Base-by-base conservation (phyloP, 1,140 invertebrate genomes). In the Pseudomyrmex gracilis region DNA sequence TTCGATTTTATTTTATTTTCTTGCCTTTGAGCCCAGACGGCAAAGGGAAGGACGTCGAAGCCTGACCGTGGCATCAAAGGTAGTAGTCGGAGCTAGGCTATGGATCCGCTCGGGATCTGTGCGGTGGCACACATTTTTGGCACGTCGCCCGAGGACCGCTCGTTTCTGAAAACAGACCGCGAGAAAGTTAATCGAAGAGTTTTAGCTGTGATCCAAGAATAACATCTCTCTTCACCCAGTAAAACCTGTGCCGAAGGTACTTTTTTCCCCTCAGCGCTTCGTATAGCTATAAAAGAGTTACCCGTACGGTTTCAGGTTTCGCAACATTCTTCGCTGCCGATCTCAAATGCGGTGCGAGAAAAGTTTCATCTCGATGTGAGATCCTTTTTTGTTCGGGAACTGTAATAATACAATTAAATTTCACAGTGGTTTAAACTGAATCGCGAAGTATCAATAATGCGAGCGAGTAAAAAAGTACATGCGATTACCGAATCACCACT, bases 171-270 rank as follows among this genome's bases (percentile, higher is more conserved):
- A 85, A 78, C 76, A 73, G 64, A 80, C 67, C 55, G 66, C 74
- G 71, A 86, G 61, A 83, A 85, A 78, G 84, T 85, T 85, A 49
- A 78, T 43, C 73, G 61, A 60, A 78, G 73, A 84, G 61, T 87
- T 86, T 87, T 74, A 66, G 47, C 34, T 43, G 34, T 34, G 34
- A 53, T 86, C 80, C 64, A 88, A 89, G 80, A 89, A 86, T 89
- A 89, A 86, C 83, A 64, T 45, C 55, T 34, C 61, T 61, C 45
- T 84, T 84, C 55, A n/a, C 12, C 17, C 34, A 34, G 34, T 34
- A 34, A 34, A 34, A 34, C 34, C 34, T 34, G 34, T 34, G 34
- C 34, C 34, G 34, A 34, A 34, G 34, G 34, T 34, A 34, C 5
- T 34, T 34, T 34, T 34, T 34, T 34, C 5, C 5, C 34, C 34